Percentiles rank a stretch among this genome's conserved stretches.
Evolutionary conservation across 1,140 invertebrate species (phyloP).

Genomic region (Temnothorax curvispinosus): DNA sequence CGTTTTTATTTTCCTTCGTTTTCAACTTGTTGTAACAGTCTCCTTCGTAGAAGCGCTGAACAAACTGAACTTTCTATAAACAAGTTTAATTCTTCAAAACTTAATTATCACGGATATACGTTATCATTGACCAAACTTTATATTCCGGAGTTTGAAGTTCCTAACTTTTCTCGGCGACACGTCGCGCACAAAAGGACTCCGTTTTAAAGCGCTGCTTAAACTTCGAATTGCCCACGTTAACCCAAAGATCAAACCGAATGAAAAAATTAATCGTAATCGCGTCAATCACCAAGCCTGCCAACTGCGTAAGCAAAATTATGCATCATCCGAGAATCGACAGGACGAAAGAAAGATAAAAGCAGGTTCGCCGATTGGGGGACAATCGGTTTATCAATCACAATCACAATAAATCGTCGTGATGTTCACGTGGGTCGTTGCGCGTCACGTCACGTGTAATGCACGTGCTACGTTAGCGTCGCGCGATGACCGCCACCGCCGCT

Average conservation of each 20-base stretch:
- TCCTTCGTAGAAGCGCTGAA: neutral
- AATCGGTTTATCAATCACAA: neutral
- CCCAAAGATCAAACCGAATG: neutral
- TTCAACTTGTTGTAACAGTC: neutral
- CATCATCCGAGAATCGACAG: neutral
- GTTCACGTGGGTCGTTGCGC: neutral
- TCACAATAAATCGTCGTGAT: neutral
- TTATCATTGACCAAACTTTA: neutral
- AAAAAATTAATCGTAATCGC: neutral
- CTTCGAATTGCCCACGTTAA: too few relatives aligned
- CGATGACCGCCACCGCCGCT: constrained; percentile 21
- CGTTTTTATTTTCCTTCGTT: neutral
- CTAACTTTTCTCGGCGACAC: neutral
- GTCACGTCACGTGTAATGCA: constrained; percentile 20
- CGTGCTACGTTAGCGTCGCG: neutral
- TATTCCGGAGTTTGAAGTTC: neutral
- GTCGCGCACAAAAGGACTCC: neutral
- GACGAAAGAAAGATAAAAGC: neutral
- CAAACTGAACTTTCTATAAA: neutral
- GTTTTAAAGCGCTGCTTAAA: neutral
- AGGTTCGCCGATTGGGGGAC: neutral
- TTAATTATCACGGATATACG: neutral
- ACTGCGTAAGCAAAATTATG: neutral
- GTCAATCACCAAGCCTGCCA: neutral
- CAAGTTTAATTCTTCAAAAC: neutral